These are phyloP conservation scores for Cinara cedri DNA, from an alignment of 2,888 invertebrate species.

Conservation along the genomic window DNA sequence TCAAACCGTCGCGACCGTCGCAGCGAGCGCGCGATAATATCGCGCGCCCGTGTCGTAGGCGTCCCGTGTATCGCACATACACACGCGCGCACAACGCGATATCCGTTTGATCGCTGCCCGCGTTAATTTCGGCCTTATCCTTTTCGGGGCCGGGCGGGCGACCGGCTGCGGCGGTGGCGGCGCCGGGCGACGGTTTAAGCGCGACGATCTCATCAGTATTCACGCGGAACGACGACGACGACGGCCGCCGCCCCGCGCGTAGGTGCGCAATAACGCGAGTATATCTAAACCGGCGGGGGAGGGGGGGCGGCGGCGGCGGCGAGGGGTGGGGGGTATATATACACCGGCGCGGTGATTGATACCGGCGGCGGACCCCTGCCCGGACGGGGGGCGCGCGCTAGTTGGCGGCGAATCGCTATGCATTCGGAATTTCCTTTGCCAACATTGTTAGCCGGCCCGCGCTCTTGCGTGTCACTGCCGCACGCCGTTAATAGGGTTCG, in stretches of 20 bases:
- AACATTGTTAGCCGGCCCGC: constrained; percentile 25
- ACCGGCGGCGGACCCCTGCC: not conserved
- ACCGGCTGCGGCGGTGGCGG: too few species aligned
- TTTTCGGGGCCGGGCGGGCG: not conserved
- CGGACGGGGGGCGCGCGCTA: too few species aligned
- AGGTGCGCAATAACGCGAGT: not conserved
- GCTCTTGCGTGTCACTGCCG: not conserved
- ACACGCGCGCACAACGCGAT: too few species aligned
- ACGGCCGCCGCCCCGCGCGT: too few species aligned
- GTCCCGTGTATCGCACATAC: too few species aligned
- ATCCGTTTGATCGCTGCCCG: not conserved
- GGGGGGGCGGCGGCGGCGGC: too few species aligned
- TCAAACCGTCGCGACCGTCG: too few species aligned
- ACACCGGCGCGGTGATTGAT: constrained; percentile 28
- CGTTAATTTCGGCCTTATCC: constrained; percentile 23
- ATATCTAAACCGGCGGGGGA: too few species aligned
- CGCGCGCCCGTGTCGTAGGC: too few species aligned
- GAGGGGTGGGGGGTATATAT: too few species aligned
- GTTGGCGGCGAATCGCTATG: not conserved
- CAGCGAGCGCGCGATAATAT: too few species aligned
- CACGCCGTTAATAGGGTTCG: constrained; percentile 46
- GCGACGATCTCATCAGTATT: constrained; percentile 38
- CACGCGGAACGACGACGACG: constrained; percentile 1
- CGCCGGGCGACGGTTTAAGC: too few species aligned
- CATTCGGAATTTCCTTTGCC: constrained; percentile 42